These are phyloP conservation scores for Lucinisca nassula DNA, from an alignment of 2,888 invertebrate genomes.

Conservation along the genomic window DNA sequence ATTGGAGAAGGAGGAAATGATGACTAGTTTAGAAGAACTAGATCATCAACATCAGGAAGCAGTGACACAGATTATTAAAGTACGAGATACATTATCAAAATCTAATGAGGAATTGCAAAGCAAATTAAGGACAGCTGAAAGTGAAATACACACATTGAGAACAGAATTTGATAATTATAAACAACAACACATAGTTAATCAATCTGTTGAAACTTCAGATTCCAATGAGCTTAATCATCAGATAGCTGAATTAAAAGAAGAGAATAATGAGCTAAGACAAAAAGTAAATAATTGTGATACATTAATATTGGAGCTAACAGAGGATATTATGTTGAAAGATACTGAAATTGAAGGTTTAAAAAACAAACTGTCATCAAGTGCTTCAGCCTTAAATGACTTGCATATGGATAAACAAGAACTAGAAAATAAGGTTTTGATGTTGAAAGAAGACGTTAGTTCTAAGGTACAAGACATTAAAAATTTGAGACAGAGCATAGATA, in stretches of 20 bases:
- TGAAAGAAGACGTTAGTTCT: constrained; percentile 66
- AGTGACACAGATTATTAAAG: constrained; percentile 78
- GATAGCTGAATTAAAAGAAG: constrained; percentile 69
- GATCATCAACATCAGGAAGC: constrained; percentile 93
- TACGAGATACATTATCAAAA: constrained; percentile 72
- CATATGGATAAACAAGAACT: constrained; percentile 86
- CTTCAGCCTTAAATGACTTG: constrained; percentile 81
- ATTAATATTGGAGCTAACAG: constrained; percentile 34
- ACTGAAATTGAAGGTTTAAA: constrained; percentile 74
- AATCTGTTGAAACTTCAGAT: constrained; percentile 62
- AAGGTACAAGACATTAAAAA: constrained; percentile 22
- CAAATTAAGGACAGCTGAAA: constrained; percentile 41
- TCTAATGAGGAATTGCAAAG: constrained; percentile 63
- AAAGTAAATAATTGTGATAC: constrained; percentile 43
- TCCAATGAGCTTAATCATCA: constrained; percentile 72
- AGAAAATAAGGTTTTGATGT: constrained; percentile 66
- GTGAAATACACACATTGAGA: constrained; percentile 45
- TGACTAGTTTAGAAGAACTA: constrained; percentile 91
- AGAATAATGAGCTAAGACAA: constrained; percentile 61
- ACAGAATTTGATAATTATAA: constrained; percentile 50
- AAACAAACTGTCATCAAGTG: constrained; percentile 78
- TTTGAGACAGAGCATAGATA: constrained; percentile 33
- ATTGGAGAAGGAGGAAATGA: constrained; percentile 88
- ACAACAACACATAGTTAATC: constrained; percentile 57
- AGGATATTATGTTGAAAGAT: constrained; percentile 54